These are phyloP conservation scores for Etia nguti DNA, from an alignment of 2,113 vertebrate species.

Conservation along the genomic window DNA sequence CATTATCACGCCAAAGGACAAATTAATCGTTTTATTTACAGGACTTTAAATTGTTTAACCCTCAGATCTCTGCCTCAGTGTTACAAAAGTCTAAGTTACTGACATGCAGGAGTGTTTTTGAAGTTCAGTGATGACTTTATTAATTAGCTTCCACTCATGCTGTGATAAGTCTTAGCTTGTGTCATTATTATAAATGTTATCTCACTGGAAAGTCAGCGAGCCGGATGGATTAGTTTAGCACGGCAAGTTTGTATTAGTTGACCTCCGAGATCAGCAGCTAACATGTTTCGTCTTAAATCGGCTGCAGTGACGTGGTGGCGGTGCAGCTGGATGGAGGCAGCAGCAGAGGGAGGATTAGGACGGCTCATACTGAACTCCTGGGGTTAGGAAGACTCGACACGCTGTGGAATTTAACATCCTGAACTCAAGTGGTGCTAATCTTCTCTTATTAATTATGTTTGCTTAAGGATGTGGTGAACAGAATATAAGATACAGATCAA, in stretches of 20 bases:
- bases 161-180: not conserved
- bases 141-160: not conserved
- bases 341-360: conserved; percentile 5
- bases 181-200: not conserved
- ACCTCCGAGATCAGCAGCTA: not conserved
- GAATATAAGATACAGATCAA: not conserved
- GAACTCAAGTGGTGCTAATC: conserved; percentile 16
- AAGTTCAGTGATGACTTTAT: not conserved
- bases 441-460: not conserved
- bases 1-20: not conserved
- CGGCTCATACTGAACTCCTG: not conserved
- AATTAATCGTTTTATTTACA: not conserved
- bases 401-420: not conserved
- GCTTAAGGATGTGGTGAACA: not conserved
- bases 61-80: not conserved
- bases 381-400: not conserved
- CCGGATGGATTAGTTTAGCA: not conserved
- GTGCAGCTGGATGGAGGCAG: not conserved
- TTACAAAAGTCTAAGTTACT: not conserved
- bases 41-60: not conserved
- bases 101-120: not conserved
- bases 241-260: not conserved
- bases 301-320: not conserved
- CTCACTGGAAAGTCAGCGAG: not conserved
- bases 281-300: not conserved